A percentile compares a stretch with the other conserved stretches of the same genome.
These are phyloP conservation scores for Chiridota heheva DNA, from an alignment of 35 echinoderm and acorn worm species.

Conservation along the genomic window DNA sequence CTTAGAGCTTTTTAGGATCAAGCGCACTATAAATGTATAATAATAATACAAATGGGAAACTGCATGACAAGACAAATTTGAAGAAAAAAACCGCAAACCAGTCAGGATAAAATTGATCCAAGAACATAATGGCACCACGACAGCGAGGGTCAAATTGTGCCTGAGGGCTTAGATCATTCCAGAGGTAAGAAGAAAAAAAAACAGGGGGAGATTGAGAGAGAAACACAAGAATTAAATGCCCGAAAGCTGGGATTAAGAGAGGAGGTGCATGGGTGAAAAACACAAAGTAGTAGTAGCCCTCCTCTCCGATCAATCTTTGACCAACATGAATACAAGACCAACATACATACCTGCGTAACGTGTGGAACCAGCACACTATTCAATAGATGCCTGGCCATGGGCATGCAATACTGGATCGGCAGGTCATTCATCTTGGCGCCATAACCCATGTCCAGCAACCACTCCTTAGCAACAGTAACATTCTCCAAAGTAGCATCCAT, in stretches of 20 bases:
- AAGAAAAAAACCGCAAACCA: too few relatives aligned
- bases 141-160: too few relatives aligned
- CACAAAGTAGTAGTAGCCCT: neutral
- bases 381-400: slow-evolving; percentile 58
- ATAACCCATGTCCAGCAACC: slow-evolving; percentile 55
- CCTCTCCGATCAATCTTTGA: neutral
- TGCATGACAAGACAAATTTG: neutral
- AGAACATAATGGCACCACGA: neutral
- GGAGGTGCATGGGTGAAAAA: too few relatives aligned
- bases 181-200: too few relatives aligned
- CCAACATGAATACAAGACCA: neutral
- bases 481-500: slow-evolving; percentile 44
- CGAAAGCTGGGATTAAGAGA: too few relatives aligned
- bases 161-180: too few relatives aligned
- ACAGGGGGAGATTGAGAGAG: too few relatives aligned
- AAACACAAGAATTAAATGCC: too few relatives aligned
- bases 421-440: slow-evolving; percentile 46
- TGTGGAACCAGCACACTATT: slow-evolving; percentile 53
- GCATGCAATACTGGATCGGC: slow-evolving; percentile 67
- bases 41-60: too few relatives aligned
- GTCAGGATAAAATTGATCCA: too few relatives aligned
- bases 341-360: slow-evolving; percentile 10
- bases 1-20: too few relatives aligned
- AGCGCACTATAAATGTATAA: too few relatives aligned
- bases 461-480: slow-evolving; percentile 50